Evolutionary conservation across 2,888 invertebrate genomes (phyloP).

Genomic region (Leptinotarsa rubiginosa): DNA sequence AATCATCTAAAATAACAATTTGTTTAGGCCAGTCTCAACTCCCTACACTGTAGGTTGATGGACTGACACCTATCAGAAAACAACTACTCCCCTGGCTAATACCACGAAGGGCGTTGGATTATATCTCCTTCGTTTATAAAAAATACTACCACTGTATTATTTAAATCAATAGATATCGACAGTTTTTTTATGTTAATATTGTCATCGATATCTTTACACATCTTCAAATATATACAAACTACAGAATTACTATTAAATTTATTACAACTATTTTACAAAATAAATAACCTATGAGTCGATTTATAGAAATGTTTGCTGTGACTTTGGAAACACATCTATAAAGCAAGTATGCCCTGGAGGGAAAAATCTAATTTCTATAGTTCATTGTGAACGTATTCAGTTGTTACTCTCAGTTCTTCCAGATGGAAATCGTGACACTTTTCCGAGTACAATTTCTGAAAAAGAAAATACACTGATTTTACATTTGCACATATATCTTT

Average conservation of each 20-base stretch:
- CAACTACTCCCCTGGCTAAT: no score
- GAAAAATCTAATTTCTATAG: slow-evolving; percentile 67
- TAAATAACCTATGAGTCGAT: slow-evolving; percentile 36
- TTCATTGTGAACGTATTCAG: slow-evolving; percentile 85
- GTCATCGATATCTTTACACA: no score
- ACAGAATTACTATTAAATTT: slow-evolving; percentile 21
- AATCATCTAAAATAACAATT: no score
- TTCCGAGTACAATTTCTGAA: slow-evolving; percentile 76
- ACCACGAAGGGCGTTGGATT: no score
- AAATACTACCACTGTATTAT: no score
- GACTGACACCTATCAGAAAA: no score
- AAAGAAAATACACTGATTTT: slow-evolving; percentile 48
- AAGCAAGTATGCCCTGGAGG: background rate
- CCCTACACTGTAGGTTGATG: no score
- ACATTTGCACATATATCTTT: no score
- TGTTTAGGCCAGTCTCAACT: no score
- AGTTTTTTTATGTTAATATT: no score
- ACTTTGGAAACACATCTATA: background rate
- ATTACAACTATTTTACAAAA: slow-evolving; percentile 33
- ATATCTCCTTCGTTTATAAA: no score
- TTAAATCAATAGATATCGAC: no score
- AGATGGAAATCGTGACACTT: slow-evolving; percentile 84
- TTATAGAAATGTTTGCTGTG: slow-evolving; percentile 28
- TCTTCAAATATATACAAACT: slow-evolving; percentile 56
- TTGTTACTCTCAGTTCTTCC: slow-evolving; percentile 84